phyloP scores from a whole-genome alignment of 92 coral and sea anemone genomes.

The Umimayanthus kanabou region DNA sequence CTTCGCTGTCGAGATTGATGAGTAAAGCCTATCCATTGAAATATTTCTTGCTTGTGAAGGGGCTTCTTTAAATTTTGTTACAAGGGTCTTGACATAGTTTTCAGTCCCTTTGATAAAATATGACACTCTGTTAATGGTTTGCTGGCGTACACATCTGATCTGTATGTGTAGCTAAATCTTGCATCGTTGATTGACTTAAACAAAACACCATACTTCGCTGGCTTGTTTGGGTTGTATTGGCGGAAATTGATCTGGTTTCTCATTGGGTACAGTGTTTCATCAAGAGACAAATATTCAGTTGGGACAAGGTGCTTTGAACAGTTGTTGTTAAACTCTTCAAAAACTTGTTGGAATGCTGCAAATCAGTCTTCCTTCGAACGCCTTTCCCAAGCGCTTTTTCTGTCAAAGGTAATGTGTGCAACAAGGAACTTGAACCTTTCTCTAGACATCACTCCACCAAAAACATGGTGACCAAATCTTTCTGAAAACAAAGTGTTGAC shows the following conservation, averaged over 20 bases:
- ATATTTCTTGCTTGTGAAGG: conserved; percentile 7
- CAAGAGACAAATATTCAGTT: conserved; percentile 11
- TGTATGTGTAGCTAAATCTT: conserved; percentile 29
- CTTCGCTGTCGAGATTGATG: neutral
- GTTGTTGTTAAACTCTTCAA: conserved; percentile 29
- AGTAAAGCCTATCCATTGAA: neutral
- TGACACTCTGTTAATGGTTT: conserved; percentile 12
- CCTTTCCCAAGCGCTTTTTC: neutral
- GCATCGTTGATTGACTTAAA: conserved; percentile 37
- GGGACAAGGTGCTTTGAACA: conserved; percentile 5
- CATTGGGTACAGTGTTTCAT: conserved; percentile 38
- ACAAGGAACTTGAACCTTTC: conserved; percentile 21
- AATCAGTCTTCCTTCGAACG: conserved; percentile 27
- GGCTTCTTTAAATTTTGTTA: neutral
- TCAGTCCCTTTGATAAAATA: conserved; percentile 11
- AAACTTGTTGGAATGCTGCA: conserved; percentile 20
- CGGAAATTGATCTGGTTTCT: conserved; percentile 31
- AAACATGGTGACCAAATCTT: neutral
- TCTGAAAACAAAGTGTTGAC: conserved; percentile 16
- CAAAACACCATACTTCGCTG: conserved; percentile 33
- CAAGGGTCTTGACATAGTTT: conserved; percentile 13
- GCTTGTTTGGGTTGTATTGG: conserved; percentile 44
- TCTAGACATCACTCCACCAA: conserved; percentile 19
- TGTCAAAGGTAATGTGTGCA: conserved; percentile 14
- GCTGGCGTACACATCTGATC: neutral